Base-by-base conservation (phyloP, 2,888 invertebrate species). In the Drosophila neonasuta region DNA sequence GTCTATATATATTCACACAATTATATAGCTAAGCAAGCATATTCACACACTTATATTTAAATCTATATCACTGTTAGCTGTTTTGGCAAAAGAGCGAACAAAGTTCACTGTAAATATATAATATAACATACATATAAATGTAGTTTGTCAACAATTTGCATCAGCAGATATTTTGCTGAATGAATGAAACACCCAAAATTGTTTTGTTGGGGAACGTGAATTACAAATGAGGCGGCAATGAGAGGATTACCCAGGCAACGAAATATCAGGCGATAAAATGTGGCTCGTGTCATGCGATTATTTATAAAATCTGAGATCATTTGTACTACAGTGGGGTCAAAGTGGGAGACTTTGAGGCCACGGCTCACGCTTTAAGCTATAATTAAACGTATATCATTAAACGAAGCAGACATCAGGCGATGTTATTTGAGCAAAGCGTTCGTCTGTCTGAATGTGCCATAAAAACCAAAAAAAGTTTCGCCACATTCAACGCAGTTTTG, bases 311-410 rank as follows among this genome's bases (percentile, higher is more conserved):
- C 59, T 42, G 49, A 66, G 39, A 51, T 67, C 54, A 55, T 20
- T 10, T 45, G 32, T 39, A 30, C 13, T 39, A 30, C 13, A 8
- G n/a, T 9, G 57, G 57, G 72, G 60, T 74, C 68, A 68, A 62
- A 32, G 24, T 15, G 41, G 49, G 10, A 17, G 50, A 29, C 34
- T 9, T 45, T 17, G 49, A 44, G 59, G 44, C 32, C 67, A 67
- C 36, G 4, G n/a, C 34, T 13, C 9, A 20, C 63, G 54, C 39
- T 52, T 61, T 34, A 49, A 68, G 68, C 61, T 63, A 54, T 66
- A 74, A 83, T 54, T 32, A 61, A 50, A 52, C 68, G 60, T 58
- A 54, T 59, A 29, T 51, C 48, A 70, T 60, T 75, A 30, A 55
- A 59, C 8, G 51, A 32, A n/a, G 20, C 52, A 63, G 49, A 70